Evolutionary conservation across 2,113 vertebrate genomes (phyloP).

Genomic region (Halcyon senegalensis): DNA sequence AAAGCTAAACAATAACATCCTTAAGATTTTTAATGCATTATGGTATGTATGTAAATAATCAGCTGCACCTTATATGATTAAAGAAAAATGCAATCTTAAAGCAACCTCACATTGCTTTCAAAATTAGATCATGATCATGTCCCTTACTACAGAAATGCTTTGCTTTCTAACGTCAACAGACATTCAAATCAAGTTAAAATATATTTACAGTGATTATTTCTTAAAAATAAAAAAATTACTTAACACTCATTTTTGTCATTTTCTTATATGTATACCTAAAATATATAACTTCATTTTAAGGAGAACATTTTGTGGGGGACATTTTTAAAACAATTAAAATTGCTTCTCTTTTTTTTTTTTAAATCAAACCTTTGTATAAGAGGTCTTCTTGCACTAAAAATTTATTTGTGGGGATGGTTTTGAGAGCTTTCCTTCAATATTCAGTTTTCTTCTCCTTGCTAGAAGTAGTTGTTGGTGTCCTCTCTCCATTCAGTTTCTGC

Average conservation of each 20-base stretch:
- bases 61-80: background rate
- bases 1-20: background rate
- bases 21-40: background rate
- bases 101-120: background rate
- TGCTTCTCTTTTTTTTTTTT: background rate
- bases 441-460: background rate
- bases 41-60: background rate
- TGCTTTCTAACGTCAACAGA: background rate
- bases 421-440: background rate
- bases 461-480: background rate
- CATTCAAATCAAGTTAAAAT: background rate
- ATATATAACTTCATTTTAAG: background rate
- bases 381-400: background rate
- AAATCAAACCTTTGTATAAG: background rate
- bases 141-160: background rate
- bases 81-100: background rate
- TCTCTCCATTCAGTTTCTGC: background rate
- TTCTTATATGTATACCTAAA: background rate
- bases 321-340: background rate
- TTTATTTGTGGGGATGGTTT: background rate
- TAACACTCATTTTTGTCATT: background rate
- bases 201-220: background rate
- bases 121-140: background rate
- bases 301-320: background rate
- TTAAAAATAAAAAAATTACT: background rate